A percentile compares a stretch with the other conserved stretches of the same genome.
phyloP scores from a whole-genome alignment of 2,797 vertebrate genomes.

The Glossophaga mutica region DNA sequence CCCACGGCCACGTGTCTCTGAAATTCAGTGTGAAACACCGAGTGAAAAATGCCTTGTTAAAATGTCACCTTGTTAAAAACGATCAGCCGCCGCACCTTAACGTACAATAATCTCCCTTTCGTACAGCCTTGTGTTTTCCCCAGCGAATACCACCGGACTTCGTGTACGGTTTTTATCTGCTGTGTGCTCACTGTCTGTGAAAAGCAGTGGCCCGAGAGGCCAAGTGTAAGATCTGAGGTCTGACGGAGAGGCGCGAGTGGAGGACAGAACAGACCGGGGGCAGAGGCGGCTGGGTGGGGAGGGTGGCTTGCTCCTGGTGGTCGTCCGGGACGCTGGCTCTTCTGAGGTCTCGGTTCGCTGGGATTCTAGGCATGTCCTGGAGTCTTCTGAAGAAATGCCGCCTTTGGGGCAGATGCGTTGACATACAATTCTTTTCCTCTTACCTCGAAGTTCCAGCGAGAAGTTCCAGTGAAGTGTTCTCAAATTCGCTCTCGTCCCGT shows the following conservation, averaged over 20 bases:
- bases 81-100: neutral
- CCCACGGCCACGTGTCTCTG: rapidly evolving
- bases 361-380: neutral
- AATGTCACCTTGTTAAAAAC: neutral
- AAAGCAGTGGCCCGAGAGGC: neutral
- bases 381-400: neutral
- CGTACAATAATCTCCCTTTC: neutral
- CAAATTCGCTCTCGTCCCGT: neutral
- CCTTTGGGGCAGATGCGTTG: neutral
- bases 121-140: neutral
- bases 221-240: neutral
- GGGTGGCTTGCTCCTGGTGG: neutral
- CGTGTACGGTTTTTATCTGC: neutral
- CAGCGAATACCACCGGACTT: neutral
- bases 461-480: neutral
- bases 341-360: too few species aligned
- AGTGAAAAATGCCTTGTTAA: neutral
- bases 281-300: neutral
- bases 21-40: neutral
- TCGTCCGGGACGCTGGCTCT: neutral
- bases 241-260: too few species aligned
- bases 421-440: neutral
- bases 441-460: rapidly evolving
- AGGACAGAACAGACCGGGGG: rapidly evolving
- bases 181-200: rapidly evolving